Conservation (phyloP, 2,797 vertebrate genomes). For the Philypnodon macrostomus region DNA sequence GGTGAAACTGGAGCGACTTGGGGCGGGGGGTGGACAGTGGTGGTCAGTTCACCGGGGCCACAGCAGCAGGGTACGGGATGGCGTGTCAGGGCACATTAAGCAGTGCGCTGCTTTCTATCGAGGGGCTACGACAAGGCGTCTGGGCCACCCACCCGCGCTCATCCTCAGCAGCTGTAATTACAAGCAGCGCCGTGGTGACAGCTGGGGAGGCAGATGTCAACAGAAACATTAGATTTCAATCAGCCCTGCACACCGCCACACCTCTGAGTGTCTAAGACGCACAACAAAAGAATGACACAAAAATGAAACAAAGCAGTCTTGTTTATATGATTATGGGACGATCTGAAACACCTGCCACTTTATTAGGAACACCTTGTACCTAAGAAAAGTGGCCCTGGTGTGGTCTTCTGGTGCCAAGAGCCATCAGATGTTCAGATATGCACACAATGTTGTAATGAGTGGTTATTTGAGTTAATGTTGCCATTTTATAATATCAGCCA, state of each 20-base stretch:
- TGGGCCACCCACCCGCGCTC: conserved; percentile 57
- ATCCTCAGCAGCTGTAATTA: conserved; percentile 69
- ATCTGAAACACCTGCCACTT: no score
- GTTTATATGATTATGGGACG: not conserved
- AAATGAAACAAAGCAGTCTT: conserved; percentile 19
- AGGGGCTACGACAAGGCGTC: conserved; percentile 67
- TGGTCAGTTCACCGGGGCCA: conserved; percentile 41
- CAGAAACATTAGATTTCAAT: conserved; percentile 72
- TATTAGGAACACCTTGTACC: no score
- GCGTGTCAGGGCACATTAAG: conserved; percentile 64
- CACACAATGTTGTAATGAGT: no score
- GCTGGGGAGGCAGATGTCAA: conserved; percentile 75
- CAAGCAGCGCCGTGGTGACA: conserved; percentile 66
- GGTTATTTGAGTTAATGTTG: no score
- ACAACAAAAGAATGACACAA: conserved; percentile 18
- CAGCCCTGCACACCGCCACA: conserved; percentile 54
- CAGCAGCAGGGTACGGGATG: conserved; percentile 43
- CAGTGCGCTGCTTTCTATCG: conserved; percentile 34
- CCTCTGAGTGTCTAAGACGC: conserved; percentile 57
- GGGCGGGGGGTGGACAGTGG: conserved; percentile 21
- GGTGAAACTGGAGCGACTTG: conserved; percentile 32
- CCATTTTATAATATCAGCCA: no score
- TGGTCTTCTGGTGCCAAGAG: no score
- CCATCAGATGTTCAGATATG: no score
- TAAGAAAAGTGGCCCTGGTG: no score